Percentiles rank a stretch among this genome's conserved stretches.
phyloP scores from a whole-genome alignment of 2,113 vertebrate species.

The Cettia cetti region DNA sequence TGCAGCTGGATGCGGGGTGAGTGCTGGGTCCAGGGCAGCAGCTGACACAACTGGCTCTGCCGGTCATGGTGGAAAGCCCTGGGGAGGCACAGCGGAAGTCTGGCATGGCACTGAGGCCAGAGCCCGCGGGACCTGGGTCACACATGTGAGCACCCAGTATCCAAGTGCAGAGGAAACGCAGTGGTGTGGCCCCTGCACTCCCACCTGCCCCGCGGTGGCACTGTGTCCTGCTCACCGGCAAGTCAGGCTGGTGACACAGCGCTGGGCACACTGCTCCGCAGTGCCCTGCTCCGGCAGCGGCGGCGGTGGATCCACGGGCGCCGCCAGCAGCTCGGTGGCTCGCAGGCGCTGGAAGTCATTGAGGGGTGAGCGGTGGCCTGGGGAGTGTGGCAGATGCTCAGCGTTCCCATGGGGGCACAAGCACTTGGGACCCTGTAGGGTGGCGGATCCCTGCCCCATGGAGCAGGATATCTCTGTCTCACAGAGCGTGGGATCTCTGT shows the following conservation, averaged over 20 bases:
- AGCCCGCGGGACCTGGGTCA: accelerated
- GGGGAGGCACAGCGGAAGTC: neutral
- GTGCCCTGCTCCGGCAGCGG: slow-evolving; percentile 12
- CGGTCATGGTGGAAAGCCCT: slow-evolving; percentile 91
- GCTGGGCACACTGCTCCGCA: slow-evolving; percentile 84
- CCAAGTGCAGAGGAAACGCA: neutral
- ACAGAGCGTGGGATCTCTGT: neutral
- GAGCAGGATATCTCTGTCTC: neutral
- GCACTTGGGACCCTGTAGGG: too few species aligned
- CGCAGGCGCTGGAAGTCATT: slow-evolving; percentile 92
- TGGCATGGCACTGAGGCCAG: neutral
- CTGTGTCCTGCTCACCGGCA: slow-evolving; percentile 78
- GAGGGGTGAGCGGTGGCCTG: slow-evolving; percentile 84
- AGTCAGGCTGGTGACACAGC: slow-evolving; percentile 72
- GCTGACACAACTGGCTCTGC: slow-evolving; percentile 81
- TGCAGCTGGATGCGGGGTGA: slow-evolving; percentile 76
- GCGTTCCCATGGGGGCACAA: neutral
- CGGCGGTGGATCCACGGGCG: neutral
- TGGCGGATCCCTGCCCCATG: accelerated
- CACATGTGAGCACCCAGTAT: neutral
- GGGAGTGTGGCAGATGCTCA: neutral
- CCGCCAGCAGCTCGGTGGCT: slow-evolving; percentile 79
- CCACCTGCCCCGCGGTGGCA: accelerated
- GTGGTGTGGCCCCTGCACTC: neutral
- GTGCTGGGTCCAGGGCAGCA: slow-evolving; percentile 86